Base-by-base conservation (phyloP, 1,140 invertebrate genomes). In the Formica selysi region DNA sequence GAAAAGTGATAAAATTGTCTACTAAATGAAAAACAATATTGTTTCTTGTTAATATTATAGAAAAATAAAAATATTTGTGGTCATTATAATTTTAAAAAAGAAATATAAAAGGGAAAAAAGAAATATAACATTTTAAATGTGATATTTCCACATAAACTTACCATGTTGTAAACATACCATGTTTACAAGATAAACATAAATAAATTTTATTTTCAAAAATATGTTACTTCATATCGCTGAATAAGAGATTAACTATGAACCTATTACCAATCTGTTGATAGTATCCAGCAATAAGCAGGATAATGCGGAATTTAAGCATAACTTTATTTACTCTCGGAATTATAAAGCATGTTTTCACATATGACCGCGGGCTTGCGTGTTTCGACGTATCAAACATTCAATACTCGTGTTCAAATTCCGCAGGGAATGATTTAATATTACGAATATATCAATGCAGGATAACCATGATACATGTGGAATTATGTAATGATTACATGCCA, bases 381-480 rank as follows among this genome's bases (percentile, higher is more conserved):
- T 83, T 61, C 54, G 38, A 61, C 26, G 48, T 83, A 83, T 74
- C 79, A 74, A 83, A 83, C 79, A 11, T 61, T 16, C 57, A 26
- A 61, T 73, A 44, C 10, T 51, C 68, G 26, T 5, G 65, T 36
- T 32, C 22, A 74, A 80, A 74, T 74, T 83, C 68, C 79, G 13
- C 79, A 48, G 79, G 68, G 68, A 83, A 29, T 83, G 68, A 83
- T 83, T 83, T 83, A 83, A 83, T 83, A 83, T 83, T 83, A 83
- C 79, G 79, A 41, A 65, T 83, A 61, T 48, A 73, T 74, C 68
- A 74, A 68, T 38, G n/a, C 36, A 73, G 68, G 68, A 51, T 74
- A 83, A 83, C 36, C 57, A 29, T 29, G 26, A 29, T 29, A 48
- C 38, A 26, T 83, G 38, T 61, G 79, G 54, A 83, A 83, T 83